Evolutionary conservation across 2,797 vertebrate genomes (phyloP).

Genomic region (Microctenopoma steveboyesi): DNA sequence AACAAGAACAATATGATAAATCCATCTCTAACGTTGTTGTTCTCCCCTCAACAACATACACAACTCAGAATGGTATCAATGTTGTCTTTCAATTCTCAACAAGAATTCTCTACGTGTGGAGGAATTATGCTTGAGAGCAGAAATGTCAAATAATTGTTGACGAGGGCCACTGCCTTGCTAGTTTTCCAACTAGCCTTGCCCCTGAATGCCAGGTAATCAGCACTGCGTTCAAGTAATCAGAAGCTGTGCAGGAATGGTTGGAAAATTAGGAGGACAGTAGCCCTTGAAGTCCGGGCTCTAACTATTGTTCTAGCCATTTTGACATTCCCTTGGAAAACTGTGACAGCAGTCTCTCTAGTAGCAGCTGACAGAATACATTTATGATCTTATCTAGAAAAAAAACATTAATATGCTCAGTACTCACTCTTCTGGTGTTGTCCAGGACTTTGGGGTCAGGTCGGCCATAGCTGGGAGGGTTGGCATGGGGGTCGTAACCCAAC

Average conservation of each 20-base stretch:
- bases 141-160: too few relatives aligned
- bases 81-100: neutral
- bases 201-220: too few relatives aligned
- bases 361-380: neutral
- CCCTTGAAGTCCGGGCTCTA: too few relatives aligned
- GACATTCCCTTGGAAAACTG: neutral
- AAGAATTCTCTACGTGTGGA: neutral
- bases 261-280: too few relatives aligned
- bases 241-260: too few relatives aligned
- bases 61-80: neutral
- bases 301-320: too few relatives aligned
- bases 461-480: constrained; percentile 96
- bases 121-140: too few relatives aligned
- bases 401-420: constrained; percentile 40
- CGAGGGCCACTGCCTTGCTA: too few relatives aligned
- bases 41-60: neutral
- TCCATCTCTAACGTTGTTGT: too few relatives aligned
- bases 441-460: constrained; percentile 93
- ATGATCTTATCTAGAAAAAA: neutral
- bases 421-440: constrained; percentile 97
- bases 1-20: too few relatives aligned
- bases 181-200: too few relatives aligned
- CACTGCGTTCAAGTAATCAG: too few relatives aligned
- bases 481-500: constrained; percentile 94
- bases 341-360: neutral